Percentiles rank a stretch among this genome's conserved stretches.
Conservation (phyloP, 1,140 invertebrate genomes). For the Brachystomella parvula region DNA sequence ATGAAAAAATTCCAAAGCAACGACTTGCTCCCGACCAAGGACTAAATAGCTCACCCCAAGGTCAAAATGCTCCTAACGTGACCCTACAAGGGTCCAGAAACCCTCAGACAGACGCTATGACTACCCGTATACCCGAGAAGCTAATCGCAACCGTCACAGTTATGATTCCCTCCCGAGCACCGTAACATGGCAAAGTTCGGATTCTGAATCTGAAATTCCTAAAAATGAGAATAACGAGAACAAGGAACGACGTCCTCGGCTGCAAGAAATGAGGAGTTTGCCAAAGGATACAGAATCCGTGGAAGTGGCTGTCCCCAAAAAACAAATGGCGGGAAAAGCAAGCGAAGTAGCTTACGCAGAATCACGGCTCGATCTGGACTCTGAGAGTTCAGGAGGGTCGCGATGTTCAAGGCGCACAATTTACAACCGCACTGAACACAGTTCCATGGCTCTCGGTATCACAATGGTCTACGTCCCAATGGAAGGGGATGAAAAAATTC, state of each 20-base stretch:
- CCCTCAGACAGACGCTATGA: slow-evolving; percentile 1
- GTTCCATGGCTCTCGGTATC: slow-evolving; percentile 21
- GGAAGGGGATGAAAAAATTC: slow-evolving; percentile 13
- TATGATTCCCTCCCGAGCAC: slow-evolving; percentile 32
- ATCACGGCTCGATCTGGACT: slow-evolving; percentile 5
- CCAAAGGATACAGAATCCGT: not conserved
- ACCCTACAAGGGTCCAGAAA: not conserved
- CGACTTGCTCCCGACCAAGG: not conserved
- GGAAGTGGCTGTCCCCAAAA: not conserved
- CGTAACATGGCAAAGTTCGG: slow-evolving; percentile 24
- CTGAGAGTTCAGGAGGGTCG: not conserved
- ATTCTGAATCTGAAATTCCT: slow-evolving; percentile 12
- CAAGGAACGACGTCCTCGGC: not conserved
- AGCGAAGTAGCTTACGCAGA: not conserved
- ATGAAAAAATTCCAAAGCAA: not conserved
- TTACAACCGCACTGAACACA: slow-evolving; percentile 3
- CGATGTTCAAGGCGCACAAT: not conserved
- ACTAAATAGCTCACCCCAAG: not conserved
- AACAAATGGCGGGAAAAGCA: not conserved
- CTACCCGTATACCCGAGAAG: not conserved
- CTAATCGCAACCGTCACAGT: not conserved
- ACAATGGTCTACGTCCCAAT: slow-evolving; percentile 37
- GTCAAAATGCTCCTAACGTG: not conserved
- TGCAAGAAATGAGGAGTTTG: not conserved
- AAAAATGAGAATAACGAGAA: not conserved